Conservation (phyloP, 2,888 invertebrate species). For the Thalpophila matura region DNA sequence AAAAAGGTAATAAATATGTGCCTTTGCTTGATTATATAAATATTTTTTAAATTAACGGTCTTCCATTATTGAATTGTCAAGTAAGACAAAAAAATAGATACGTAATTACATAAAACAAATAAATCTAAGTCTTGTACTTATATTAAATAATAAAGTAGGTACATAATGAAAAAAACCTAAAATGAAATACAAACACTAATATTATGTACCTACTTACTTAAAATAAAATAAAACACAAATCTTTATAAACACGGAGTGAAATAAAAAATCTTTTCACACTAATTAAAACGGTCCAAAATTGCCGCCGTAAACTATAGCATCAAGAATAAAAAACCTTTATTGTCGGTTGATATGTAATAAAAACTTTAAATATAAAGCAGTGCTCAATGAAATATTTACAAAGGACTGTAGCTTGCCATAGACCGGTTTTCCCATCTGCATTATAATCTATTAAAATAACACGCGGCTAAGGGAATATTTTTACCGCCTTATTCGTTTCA, state of each 20-base stretch:
- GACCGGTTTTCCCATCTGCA: constrained; percentile 68
- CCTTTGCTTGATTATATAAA: not conserved
- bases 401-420: constrained; percentile 66
- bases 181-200: not conserved
- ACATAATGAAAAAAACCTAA: no score
- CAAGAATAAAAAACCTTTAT: constrained; percentile 74
- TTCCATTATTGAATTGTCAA: no score
- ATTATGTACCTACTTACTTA: no score
- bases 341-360: constrained; percentile 77
- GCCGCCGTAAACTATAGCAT: constrained; percentile 67
- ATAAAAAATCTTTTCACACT: constrained; percentile 20
- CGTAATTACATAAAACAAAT: no score
- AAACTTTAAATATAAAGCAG: constrained; percentile 79
- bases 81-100: no score
- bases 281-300: constrained; percentile 69
- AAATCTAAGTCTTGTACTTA: no score
- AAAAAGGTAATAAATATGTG: not conserved
- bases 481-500: constrained; percentile 36
- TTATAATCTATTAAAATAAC: constrained; percentile 66
- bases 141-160: no score
- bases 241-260: not conserved
- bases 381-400: constrained; percentile 75
- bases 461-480: constrained; percentile 33
- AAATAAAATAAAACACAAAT: not conserved
- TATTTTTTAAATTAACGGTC: no score